Conservation (phyloP, 2,888 invertebrate genomes). For the Cosmorhoe ocellata region DNA sequence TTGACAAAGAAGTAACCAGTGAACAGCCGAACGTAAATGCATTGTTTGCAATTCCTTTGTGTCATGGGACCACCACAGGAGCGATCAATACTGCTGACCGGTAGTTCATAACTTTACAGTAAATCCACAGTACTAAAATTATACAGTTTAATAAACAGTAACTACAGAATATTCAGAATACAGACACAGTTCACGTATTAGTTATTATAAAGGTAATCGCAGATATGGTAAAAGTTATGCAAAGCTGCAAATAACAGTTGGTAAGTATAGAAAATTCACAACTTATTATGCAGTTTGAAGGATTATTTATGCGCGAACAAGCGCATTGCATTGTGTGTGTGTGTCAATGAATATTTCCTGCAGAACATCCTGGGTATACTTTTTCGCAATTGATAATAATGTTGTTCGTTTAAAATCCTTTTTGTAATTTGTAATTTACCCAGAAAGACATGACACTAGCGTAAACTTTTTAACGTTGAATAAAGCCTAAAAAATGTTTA, state of each 20-base stretch:
- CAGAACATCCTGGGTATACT: slow-evolving; percentile 11
- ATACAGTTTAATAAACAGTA: not conserved
- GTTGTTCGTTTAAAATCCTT: not conserved
- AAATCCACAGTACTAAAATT: not conserved
- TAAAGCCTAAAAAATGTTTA: no score
- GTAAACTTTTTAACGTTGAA: no score
- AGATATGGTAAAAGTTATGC: no score
- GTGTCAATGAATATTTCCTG: slow-evolving; percentile 14
- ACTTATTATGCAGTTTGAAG: not conserved
- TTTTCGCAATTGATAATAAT: slow-evolving; percentile 11
- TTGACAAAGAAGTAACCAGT: not conserved
- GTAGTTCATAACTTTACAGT: slow-evolving; percentile 6
- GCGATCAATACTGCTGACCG: slow-evolving; percentile 5
- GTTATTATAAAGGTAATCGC: no score
- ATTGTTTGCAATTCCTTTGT: not conserved
- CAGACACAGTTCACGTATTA: no score
- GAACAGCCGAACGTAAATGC: no score
- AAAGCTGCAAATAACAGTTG: no score
- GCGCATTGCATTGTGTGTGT: not conserved
- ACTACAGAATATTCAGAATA: not conserved
- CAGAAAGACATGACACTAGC: no score
- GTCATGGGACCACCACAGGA: not conserved
- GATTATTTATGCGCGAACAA: slow-evolving; percentile 6
- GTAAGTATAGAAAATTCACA: not conserved
- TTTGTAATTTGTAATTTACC: no score